These are phyloP conservation scores for Spinus olivaceus DNA, from an alignment of 2,797 vertebrate genomes.

Conservation along the genomic window DNA sequence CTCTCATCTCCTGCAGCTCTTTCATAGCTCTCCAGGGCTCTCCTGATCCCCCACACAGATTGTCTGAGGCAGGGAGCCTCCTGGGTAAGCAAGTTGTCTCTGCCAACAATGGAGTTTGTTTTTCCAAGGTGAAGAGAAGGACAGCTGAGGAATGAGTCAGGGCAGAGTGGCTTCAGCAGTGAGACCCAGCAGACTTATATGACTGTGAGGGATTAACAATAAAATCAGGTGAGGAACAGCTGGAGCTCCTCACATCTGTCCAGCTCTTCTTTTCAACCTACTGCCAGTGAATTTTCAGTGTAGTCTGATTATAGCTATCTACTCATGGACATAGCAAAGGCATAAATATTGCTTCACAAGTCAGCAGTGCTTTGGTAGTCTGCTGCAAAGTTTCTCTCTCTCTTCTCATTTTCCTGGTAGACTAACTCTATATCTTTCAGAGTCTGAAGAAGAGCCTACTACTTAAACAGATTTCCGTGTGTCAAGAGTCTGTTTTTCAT, in stretches of 20 bases:
- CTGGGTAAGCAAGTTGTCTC: no score
- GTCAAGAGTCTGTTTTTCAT: neutral
- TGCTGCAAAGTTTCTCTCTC: neutral
- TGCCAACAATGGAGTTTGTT: accelerated
- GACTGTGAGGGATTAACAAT: neutral
- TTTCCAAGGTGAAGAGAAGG: neutral
- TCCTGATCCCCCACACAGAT: neutral
- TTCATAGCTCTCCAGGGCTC: neutral
- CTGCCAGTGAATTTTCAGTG: neutral
- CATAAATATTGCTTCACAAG: neutral
- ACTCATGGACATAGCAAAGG: neutral
- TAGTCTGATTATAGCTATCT: neutral
- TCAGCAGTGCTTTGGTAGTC: neutral
- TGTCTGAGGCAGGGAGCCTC: neutral
- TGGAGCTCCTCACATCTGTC: neutral
- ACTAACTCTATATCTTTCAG: neutral
- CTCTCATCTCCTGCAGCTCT: neutral
- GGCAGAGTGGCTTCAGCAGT: neutral
- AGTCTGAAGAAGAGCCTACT: neutral
- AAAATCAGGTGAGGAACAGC: neutral
- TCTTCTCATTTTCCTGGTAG: neutral
- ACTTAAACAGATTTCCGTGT: neutral
- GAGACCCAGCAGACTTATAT: neutral
- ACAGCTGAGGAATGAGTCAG: neutral
- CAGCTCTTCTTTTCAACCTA: neutral